Conservation (phyloP, 2,888 invertebrate species). For the Eupithecia exiguata region DNA sequence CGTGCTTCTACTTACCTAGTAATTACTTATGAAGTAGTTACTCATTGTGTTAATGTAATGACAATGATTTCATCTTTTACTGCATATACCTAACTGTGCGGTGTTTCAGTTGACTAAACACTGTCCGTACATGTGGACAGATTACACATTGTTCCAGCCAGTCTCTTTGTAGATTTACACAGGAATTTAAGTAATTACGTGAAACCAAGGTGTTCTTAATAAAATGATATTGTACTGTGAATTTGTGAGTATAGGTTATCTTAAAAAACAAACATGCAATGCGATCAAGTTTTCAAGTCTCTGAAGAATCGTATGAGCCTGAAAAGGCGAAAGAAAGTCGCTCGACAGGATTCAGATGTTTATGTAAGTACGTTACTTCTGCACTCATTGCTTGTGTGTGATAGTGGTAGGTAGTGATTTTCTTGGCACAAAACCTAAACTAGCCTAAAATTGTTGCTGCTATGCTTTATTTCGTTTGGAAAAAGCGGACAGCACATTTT, state of each 20-base stretch:
- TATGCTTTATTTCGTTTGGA: too few species aligned
- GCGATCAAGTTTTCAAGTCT: slow-evolving; percentile 54
- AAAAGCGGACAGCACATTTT: too few species aligned
- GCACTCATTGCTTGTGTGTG: background rate
- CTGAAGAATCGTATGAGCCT: slow-evolving; percentile 63
- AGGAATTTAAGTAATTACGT: background rate
- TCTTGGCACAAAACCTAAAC: too few species aligned
- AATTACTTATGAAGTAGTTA: slow-evolving; percentile 14
- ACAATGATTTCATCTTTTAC: slow-evolving; percentile 40
- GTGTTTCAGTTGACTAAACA: slow-evolving; percentile 58
- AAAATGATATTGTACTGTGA: slow-evolving; percentile 13
- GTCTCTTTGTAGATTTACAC: slow-evolving; percentile 7
- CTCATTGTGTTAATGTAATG: slow-evolving; percentile 33
- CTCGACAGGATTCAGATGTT: slow-evolving; percentile 44
- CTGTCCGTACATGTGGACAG: slow-evolving; percentile 55
- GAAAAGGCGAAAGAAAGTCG: slow-evolving; percentile 53
- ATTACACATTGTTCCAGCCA: slow-evolving; percentile 25
- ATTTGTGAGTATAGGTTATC: background rate
- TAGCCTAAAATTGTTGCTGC: too few species aligned
- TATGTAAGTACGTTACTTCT: slow-evolving; percentile 35
- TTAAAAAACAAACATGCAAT: slow-evolving; percentile 32
- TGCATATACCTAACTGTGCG: slow-evolving; percentile 25
- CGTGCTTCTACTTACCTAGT: background rate
- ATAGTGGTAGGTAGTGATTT: too few species aligned
- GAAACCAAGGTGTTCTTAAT: background rate